phyloP scores from a whole-genome alignment of 2,113 vertebrate genomes.

The Corvus moneduloides region DNA sequence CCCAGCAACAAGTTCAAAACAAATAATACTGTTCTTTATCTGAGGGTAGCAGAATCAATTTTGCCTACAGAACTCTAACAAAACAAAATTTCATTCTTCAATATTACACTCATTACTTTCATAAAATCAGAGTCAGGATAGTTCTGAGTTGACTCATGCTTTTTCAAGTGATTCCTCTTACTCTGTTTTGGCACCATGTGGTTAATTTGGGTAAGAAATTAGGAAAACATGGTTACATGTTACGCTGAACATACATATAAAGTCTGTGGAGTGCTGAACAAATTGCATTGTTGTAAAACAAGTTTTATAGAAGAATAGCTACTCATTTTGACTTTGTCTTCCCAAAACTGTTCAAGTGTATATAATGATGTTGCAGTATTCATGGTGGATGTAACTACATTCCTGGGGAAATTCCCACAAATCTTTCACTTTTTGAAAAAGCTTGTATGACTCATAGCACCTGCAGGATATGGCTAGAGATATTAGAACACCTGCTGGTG shows the following conservation, averaged over 20 bases:
- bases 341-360: neutral
- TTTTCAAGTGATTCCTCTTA: neutral
- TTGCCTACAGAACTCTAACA: neutral
- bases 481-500: neutral
- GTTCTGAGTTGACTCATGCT: neutral
- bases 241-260: fast-evolving
- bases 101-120: neutral
- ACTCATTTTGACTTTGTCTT: neutral
- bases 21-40: neutral
- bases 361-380: neutral
- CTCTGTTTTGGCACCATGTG: neutral
- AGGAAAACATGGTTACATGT: neutral
- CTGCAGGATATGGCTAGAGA: neutral
- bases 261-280: neutral
- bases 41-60: neutral
- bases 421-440: neutral
- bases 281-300: neutral
- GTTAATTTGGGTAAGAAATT: neutral
- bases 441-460: neutral
- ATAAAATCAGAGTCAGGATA: neutral
- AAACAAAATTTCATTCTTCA: neutral
- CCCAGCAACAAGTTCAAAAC: neutral
- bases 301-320: neutral
- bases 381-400: neutral
- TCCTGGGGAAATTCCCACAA: neutral